Conservation (phyloP, 2,888 invertebrate genomes). For the Schizaphis graminum region DNA sequence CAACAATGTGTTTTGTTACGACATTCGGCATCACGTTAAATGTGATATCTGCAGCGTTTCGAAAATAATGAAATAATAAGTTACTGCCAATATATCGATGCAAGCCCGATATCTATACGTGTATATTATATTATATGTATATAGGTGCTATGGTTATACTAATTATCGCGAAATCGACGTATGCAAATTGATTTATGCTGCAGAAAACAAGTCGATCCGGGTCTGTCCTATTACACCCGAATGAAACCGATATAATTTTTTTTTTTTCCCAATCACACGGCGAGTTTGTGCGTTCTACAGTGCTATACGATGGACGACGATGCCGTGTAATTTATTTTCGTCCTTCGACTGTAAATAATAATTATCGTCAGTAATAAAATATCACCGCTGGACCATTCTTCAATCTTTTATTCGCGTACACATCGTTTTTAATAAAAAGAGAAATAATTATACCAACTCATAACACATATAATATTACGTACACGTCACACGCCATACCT, state of each 20-base stretch:
- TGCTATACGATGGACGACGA: background rate
- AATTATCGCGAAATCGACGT: background rate
- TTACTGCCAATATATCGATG: background rate
- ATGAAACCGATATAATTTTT: background rate
- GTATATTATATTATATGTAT: too few relatives aligned
- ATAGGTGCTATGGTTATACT: background rate
- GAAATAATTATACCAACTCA: background rate
- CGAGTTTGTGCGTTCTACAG: background rate
- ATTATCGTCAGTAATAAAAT: background rate
- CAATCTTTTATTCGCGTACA: background rate
- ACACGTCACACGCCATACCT: background rate
- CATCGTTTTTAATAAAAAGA: conserved; percentile 4
- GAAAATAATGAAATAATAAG: conserved; percentile 27
- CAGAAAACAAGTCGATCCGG: background rate
- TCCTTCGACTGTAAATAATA: conserved; percentile 27
- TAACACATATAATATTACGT: background rate
- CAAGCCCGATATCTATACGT: background rate
- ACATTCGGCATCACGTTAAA: background rate
- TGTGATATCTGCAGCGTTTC: background rate
- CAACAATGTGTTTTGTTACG: background rate
- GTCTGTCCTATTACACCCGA: background rate
- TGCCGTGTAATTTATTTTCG: conserved; percentile 32
- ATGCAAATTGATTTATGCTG: conserved; percentile 7
- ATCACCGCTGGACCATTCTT: background rate
- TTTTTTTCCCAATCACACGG: background rate